Evolutionary conservation across 1,140 invertebrate genomes (phyloP).

Genomic region (Penaeus indicus): DNA sequence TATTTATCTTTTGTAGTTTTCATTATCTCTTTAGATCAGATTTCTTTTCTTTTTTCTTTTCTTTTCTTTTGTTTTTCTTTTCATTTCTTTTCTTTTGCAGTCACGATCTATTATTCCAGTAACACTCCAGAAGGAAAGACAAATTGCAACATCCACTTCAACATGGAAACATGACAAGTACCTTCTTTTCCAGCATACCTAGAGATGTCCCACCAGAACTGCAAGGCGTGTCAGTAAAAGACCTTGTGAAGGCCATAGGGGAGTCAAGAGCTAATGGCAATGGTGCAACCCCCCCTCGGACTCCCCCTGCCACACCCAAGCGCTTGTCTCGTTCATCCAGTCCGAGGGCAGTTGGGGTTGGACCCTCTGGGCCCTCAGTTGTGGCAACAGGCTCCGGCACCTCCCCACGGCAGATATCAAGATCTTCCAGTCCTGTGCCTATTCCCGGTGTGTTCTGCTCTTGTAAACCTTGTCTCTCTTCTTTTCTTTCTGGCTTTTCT

Average conservation of each 20-base stretch:
- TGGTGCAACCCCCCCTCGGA: slow-evolving; percentile 79
- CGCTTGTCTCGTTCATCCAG: slow-evolving; percentile 69
- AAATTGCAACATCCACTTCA: too few relatives aligned
- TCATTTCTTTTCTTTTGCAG: too few relatives aligned
- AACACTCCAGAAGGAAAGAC: too few relatives aligned
- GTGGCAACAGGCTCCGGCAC: slow-evolving; percentile 43
- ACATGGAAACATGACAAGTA: neutral
- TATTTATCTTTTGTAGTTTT: too few relatives aligned
- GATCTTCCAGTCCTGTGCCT: slow-evolving; percentile 73
- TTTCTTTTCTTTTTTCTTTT: too few relatives aligned
- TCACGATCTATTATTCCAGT: too few relatives aligned
- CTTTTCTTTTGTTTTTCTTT: too few relatives aligned
- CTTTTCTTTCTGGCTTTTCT: neutral
- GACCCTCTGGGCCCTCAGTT: slow-evolving; percentile 69
- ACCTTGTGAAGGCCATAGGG: slow-evolving; percentile 83
- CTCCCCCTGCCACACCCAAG: slow-evolving; percentile 74
- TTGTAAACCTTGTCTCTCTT: neutral
- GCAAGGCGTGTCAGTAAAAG: slow-evolving; percentile 83
- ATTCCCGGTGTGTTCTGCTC: slow-evolving; percentile 73
- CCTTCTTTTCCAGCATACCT: slow-evolving; percentile 40
- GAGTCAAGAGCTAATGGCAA: slow-evolving; percentile 84
- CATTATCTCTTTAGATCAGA: too few relatives aligned
- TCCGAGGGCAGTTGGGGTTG: slow-evolving; percentile 46
- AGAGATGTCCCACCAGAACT: slow-evolving; percentile 78
- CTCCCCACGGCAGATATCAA: slow-evolving; percentile 56